Evolutionary conservation across 2,888 invertebrate genomes (phyloP).

Genomic region (Drosophila mayaguana): DNA sequence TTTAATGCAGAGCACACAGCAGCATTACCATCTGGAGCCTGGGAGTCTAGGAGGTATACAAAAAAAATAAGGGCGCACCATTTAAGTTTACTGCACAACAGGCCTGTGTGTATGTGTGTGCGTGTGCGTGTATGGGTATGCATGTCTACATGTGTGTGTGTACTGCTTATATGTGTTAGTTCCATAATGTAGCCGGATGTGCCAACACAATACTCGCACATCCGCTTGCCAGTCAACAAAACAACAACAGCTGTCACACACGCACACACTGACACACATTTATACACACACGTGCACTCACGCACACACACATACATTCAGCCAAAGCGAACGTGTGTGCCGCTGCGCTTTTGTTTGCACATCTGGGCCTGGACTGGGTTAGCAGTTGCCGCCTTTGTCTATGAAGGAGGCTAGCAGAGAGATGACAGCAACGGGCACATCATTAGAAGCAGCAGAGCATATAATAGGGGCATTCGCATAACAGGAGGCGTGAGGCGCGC

Average conservation of each 20-base stretch:
- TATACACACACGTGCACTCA: constrained; percentile 26
- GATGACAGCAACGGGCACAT: constrained; percentile 72
- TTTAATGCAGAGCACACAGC: constrained; percentile 60
- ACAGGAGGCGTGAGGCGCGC: constrained; percentile 69
- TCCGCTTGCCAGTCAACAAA: constrained; percentile 76
- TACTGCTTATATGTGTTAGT: constrained; percentile 59
- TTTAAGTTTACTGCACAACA: constrained; percentile 68
- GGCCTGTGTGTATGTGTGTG: constrained; percentile 40
- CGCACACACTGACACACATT: constrained; percentile 50
- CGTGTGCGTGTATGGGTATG: constrained; percentile 36
- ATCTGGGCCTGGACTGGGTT: constrained; percentile 48
- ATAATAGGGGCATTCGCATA: constrained; percentile 78
- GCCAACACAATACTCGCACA: constrained; percentile 80
- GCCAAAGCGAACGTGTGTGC: constrained; percentile 31
- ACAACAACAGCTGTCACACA: constrained; percentile 74
- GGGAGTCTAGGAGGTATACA: constrained; percentile 22
- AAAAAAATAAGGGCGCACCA: constrained; percentile 49
- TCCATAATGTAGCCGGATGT: constrained; percentile 79
- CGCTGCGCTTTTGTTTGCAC: constrained; percentile 73
- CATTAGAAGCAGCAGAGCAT: constrained; percentile 77
- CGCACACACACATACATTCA: constrained; percentile 18
- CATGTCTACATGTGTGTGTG: constrained; percentile 5
- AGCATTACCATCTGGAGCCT: constrained; percentile 41
- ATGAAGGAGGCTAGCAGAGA: constrained; percentile 23
- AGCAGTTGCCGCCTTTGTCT: constrained; percentile 53